Conservation (phyloP, 1,140 invertebrate species). For the Metaphire vulgaris region DNA sequence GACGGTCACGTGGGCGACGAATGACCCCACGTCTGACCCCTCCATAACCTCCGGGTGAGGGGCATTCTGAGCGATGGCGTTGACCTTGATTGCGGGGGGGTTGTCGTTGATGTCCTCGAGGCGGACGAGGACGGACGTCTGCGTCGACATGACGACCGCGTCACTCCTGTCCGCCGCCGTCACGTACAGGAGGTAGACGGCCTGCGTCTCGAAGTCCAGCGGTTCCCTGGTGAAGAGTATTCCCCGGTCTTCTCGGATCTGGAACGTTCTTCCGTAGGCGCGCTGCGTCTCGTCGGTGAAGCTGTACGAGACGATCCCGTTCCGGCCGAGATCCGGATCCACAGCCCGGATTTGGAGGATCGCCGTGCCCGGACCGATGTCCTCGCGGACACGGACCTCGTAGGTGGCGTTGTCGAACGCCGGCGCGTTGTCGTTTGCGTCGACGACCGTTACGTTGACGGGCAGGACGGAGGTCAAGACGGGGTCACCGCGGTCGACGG, state of each 20-base stretch:
- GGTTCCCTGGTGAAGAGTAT: slow-evolving; percentile 56
- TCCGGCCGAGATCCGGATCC: not conserved
- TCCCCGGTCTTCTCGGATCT: slow-evolving; percentile 79
- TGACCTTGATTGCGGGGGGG: slow-evolving; percentile 19
- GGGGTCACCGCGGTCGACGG: slow-evolving; percentile 62
- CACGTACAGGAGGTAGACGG: slow-evolving; percentile 21
- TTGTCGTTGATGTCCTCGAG: slow-evolving; percentile 30
- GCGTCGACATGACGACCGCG: not conserved
- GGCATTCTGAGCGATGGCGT: slow-evolving; percentile 5
- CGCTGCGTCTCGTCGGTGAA: slow-evolving; percentile 55
- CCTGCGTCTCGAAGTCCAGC: slow-evolving; percentile 44
- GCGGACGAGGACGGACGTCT: slow-evolving; percentile 13
- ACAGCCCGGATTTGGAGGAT: slow-evolving; percentile 53
- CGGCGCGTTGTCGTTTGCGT: slow-evolving; percentile 23
- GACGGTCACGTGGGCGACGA: slow-evolving; percentile 21
- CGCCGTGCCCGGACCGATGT: slow-evolving; percentile 62
- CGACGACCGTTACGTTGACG: slow-evolving; percentile 18
- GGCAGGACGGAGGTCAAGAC: not conserved
- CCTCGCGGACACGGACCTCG: slow-evolving; percentile 36
- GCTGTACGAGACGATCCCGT: not conserved
- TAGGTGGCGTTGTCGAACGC: slow-evolving; percentile 77
- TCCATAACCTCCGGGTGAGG: slow-evolving; percentile 43
- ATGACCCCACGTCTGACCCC: slow-evolving; percentile 10
- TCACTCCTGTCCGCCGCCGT: slow-evolving; percentile 6
- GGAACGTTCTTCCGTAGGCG: slow-evolving; percentile 75